phyloP scores from a whole-genome alignment of 2,888 invertebrate genomes.

The Ophion ventricosus region DNA sequence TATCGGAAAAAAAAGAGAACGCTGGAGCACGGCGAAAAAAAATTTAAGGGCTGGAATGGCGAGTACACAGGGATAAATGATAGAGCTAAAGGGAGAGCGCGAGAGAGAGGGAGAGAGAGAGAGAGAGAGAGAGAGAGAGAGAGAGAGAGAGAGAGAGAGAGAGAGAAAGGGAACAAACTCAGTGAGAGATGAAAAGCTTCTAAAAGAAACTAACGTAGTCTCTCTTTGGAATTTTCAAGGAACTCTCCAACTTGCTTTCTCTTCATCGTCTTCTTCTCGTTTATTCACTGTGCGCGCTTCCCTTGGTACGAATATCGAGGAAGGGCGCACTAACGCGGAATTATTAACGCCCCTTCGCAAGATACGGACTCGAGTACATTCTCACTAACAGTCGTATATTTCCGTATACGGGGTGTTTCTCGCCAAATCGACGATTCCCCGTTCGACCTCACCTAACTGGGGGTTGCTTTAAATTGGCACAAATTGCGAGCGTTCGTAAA shows the following conservation, averaged over 20 bases:
- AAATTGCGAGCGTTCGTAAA: no score
- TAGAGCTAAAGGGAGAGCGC: neutral
- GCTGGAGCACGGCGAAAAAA: neutral
- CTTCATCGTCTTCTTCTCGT: neutral
- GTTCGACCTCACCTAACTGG: no score
- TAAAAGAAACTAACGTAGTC: slow-evolving; percentile 58
- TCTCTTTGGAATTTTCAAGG: slow-evolving; percentile 56
- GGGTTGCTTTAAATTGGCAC: no score
- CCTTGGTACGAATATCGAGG: slow-evolving; percentile 45
- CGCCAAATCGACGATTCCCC: neutral
- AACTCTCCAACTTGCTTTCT: slow-evolving; percentile 11
- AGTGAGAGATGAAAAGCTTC: slow-evolving; percentile 29
- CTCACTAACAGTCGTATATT: slow-evolving; percentile 33
- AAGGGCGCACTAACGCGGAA: slow-evolving; percentile 47
- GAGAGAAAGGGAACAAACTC: neutral
- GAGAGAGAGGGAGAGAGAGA: neutral
- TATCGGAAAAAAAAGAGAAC: neutral
- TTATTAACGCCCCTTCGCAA: slow-evolving; percentile 55
- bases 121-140: neutral
- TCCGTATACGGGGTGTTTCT: slow-evolving; percentile 14
- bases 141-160: neutral
- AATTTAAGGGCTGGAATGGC: neutral
- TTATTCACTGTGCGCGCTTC: slow-evolving; percentile 13
- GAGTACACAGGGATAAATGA: neutral
- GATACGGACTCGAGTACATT: slow-evolving; percentile 51